Percentiles rank a stretch among this genome's conserved stretches.
phyloP scores from a whole-genome alignment of 53 echinoderm and acorn worm species.

The Apostichopus leukothele region DNA sequence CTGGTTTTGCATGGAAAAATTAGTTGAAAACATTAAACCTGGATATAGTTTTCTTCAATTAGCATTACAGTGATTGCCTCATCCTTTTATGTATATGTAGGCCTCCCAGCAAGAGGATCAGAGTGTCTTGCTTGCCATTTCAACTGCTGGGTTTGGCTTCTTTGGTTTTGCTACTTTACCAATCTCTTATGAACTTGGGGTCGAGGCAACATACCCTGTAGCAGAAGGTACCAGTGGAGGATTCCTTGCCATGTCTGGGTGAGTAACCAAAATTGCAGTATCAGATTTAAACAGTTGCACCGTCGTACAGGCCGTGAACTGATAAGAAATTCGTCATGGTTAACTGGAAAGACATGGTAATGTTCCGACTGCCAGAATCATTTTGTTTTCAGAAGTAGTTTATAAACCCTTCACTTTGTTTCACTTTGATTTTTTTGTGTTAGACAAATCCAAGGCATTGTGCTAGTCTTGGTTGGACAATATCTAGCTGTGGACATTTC shows the following conservation, averaged over 20 bases:
- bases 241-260: constrained; percentile 91
- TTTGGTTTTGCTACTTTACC: constrained; percentile 86
- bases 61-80: too few species aligned
- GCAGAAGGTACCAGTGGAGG: constrained; percentile 90
- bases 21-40: too few species aligned
- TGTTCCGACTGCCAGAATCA: too few species aligned
- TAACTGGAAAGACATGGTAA: too few species aligned
- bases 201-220: constrained; percentile 88
- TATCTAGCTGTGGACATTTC: constrained; percentile 57
- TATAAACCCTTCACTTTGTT: neutral
- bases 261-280: constrained; percentile 17
- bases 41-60: too few species aligned
- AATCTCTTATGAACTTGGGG: constrained; percentile 82
- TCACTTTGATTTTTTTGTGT: neutral
- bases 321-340: too few species aligned
- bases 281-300: neutral
- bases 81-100: neutral
- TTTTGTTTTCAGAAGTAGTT: too few species aligned
- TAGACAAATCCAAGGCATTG: constrained; percentile 94
- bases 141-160: constrained; percentile 63
- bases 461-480: constrained; percentile 61
- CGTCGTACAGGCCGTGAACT: neutral
- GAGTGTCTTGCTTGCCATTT: constrained; percentile 16
- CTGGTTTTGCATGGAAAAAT: too few species aligned
- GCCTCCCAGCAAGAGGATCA: constrained; percentile 34